These are phyloP conservation scores for Nerophis lumbriciformis DNA, from an alignment of 2,113 vertebrate genomes.

Conservation along the genomic window DNA sequence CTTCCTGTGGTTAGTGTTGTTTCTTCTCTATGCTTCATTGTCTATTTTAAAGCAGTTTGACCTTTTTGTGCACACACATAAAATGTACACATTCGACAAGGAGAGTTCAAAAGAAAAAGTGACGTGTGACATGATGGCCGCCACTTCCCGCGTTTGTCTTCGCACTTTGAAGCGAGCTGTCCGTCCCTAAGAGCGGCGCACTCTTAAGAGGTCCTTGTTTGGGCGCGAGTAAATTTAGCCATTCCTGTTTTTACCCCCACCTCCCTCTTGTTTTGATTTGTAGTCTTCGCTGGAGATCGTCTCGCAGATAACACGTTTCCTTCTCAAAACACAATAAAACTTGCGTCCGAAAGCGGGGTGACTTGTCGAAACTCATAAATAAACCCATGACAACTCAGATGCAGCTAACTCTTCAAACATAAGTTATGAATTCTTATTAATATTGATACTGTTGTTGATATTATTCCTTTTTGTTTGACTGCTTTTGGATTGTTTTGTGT, in stretches of 20 bases:
- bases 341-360: too few species aligned
- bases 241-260: constrained; percentile 2
- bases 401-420: background rate
- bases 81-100: too few species aligned
- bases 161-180: background rate
- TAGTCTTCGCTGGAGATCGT: too few species aligned
- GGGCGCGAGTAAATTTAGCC: constrained; percentile 1
- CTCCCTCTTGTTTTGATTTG: background rate
- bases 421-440: too few species aligned
- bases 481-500: too few species aligned
- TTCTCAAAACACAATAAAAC: constrained; percentile 4
- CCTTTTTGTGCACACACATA: too few species aligned
- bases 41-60: too few species aligned
- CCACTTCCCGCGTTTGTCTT: background rate
- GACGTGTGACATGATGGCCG: background rate
- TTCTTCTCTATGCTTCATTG: too few species aligned
- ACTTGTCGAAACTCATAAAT: background rate
- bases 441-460: too few species aligned
- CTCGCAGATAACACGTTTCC: constrained; percentile 3
- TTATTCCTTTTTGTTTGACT: too few species aligned
- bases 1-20: too few species aligned
- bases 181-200: background rate
- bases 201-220: background rate
- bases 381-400: background rate
- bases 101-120: background rate